Base-by-base conservation (phyloP, 2,113 vertebrate genomes). In the Platichthys flesus region DNA sequence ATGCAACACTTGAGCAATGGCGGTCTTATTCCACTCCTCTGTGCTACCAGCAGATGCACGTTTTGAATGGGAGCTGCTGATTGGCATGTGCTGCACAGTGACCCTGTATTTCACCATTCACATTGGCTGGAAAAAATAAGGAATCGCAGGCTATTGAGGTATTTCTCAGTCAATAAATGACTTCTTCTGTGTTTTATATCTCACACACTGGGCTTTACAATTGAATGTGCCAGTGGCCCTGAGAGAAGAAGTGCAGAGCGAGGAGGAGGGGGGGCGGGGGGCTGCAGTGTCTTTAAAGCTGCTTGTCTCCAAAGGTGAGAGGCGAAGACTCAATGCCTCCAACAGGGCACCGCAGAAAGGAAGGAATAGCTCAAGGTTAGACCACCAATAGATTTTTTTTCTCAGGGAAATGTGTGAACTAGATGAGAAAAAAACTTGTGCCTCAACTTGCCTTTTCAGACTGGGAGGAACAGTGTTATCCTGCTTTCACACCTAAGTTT, bases 331-430 rank as follows among this genome's bases (percentile, higher is more conserved):
- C 79, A 87, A 92, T 90, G 67, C 85, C 73, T 89, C 83, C 73
- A 88, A 91, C 85, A 87, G 85, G 81, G 68, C 81, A 77, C 45
- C 28, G 21, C 65, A 89, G 74, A 91, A 86, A 85, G 71, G 55
- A 85, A 52, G 12, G 85, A 87, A 91, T 57, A 85, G 81, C 71
- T 91, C 89, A 91, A 93, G 91, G 90, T 92, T 89, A 88, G 73
- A 74, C 67, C 5, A 42, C 58, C 83, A 92, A 85, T 85, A 79
- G 81, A 83, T 81, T 87, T 84, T 82, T 59, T 24, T 24, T 24
- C n/a, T 40, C 68, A 23, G 18, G 76, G 73, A 84, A 79, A 79
- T 75, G 67, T 78, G 75, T 76, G 79, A 84, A 31, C 85, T 2
- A 20, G 54, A 56, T 0, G 54, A 57, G 23, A 57, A 57, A 57